Base-by-base conservation (phyloP, 2,113 vertebrate species). In the Manacus vitellinus region DNA sequence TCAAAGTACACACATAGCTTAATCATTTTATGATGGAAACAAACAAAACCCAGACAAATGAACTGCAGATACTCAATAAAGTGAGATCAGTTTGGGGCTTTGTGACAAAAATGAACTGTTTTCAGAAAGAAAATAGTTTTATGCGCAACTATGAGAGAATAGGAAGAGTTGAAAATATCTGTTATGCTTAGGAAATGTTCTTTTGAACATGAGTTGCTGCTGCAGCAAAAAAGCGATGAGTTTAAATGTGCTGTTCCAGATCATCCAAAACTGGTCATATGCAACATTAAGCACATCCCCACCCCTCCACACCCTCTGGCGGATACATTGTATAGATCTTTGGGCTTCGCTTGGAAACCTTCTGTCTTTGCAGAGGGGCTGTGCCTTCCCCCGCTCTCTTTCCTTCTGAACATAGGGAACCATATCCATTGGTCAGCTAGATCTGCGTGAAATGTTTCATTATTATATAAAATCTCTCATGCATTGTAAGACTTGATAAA, bases 141-240 rank as follows among this genome's bases (percentile, higher is more conserved):
- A 35, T 16, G 13, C 0, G 0, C 25, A 62, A 2, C 43, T 41
- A 6, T 0, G 1, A n/a, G 51, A 85, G 19, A 71, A 27, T 24
- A 62, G 46, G 47, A 54, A 31, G 14, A 33, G 7, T 25, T 43
- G 8, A 41, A 81, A 90, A 39, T 41, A 30, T 9, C 22, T 77
- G 10, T 37, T 78, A 25, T 21, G 27, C 31, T 71, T 66, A 70
- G 59, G 61, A 89, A 89, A 49, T 58, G 8, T 33, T 66, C 33
- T 61, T 87, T 61, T 77, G 58, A 65, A 35, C 17, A 9, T 0
- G 1, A 72, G 6, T 63, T 56, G 12, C 63, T 77, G 46, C 70
- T 89, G 37, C 41, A 61, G 66, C 52, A 80, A 44, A 24, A 23
- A 71, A 85, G 27, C 54, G 54, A 5, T 35, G 24, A 46, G 9